A percentile compares a stretch with the other conserved stretches of the same genome.
Conservation (phyloP, 2,888 invertebrate genomes). For the Tenthredo livida region DNA sequence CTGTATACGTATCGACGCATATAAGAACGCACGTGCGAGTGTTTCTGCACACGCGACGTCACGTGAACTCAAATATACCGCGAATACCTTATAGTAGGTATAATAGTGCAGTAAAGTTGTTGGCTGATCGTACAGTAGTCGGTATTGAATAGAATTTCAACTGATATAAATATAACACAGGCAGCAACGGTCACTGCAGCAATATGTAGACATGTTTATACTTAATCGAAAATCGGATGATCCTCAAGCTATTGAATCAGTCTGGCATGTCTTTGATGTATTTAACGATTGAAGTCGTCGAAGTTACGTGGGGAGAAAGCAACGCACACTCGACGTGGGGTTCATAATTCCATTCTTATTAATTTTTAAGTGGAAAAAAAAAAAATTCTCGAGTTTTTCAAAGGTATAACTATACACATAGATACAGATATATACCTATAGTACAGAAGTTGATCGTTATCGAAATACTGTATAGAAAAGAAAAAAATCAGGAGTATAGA, state of each 20-base stretch:
- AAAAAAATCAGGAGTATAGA: too few relatives aligned
- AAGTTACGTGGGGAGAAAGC: not conserved
- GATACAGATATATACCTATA: too few relatives aligned
- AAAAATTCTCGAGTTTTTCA: not conserved
- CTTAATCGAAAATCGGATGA: conserved; percentile 30
- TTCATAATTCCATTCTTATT: not conserved
- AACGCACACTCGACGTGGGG: not conserved
- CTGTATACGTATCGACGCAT: not conserved
- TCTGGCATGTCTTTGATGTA: conserved; percentile 26
- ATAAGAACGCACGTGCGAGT: not conserved
- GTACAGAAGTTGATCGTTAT: too few relatives aligned
- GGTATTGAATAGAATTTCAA: conserved; percentile 24
- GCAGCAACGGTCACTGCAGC: not conserved
- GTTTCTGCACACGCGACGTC: conserved; percentile 31
- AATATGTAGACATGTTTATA: not conserved
- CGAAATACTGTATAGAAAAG: too few relatives aligned
- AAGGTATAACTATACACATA: not conserved
- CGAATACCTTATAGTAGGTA: not conserved
- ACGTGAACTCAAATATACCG: conserved; percentile 4
- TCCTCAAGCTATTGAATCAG: conserved; percentile 33
- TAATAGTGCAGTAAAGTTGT: not conserved
- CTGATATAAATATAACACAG: conserved; percentile 8
- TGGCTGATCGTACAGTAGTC: not conserved
- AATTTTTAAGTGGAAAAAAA: not conserved
- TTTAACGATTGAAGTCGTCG: not conserved